Evolutionary conservation across 2,888 invertebrate genomes (phyloP).

Genomic region (Auanema freiburgensis): DNA sequence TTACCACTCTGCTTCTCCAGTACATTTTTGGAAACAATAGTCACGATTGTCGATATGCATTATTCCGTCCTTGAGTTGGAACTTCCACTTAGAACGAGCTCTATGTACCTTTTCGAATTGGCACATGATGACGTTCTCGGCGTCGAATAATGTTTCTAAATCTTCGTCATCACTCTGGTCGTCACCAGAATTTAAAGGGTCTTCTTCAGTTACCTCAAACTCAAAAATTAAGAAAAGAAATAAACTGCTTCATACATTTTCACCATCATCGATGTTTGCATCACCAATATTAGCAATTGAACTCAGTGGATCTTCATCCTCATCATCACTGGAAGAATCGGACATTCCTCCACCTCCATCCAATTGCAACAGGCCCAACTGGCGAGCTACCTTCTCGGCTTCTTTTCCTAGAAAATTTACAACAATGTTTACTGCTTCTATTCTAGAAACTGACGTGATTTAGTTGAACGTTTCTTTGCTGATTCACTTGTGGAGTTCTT

Average conservation of each 20-base stretch:
- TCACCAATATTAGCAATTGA: constrained; percentile 38
- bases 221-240: constrained; percentile 7
- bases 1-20: constrained; percentile 98
- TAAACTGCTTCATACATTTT: constrained; percentile 12
- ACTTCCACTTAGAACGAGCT: constrained; percentile 98
- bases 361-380: constrained; percentile 34
- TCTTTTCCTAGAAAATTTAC: constrained; percentile 21
- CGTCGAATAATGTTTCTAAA: constrained; percentile 90
- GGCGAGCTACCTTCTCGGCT: constrained; percentile 27
- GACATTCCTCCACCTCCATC: constrained; percentile 56
- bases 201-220: constrained; percentile 48
- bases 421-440: not conserved
- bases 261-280: constrained; percentile 39
- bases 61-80: constrained; percentile 97
- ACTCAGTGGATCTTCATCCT: constrained; percentile 48
- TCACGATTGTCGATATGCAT: constrained; percentile 98
- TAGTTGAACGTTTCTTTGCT: not conserved
- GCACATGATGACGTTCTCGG: constrained; percentile 98
- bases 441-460: not conserved
- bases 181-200: constrained; percentile 60
- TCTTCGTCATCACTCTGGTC: constrained; percentile 77
- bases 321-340: constrained; percentile 51
- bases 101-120: constrained; percentile 98
- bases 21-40: constrained; percentile 97
- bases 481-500: not conserved